Evolutionary conservation across 2,113 vertebrate genomes (phyloP), one percentile per base, ranked within the genome.

Genomic region (Myanophis thanlyinensis): DNA sequence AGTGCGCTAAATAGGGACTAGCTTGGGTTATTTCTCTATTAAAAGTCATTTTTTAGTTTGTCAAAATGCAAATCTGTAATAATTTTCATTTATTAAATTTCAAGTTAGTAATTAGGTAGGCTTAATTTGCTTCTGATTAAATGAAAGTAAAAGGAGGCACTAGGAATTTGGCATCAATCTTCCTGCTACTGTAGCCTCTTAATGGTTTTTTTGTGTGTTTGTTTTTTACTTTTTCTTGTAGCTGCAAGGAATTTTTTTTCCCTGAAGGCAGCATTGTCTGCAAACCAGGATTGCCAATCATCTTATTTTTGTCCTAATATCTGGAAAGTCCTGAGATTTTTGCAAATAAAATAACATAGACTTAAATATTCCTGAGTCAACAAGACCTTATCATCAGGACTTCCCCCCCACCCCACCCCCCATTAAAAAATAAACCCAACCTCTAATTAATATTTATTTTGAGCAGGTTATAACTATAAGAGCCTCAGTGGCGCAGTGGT

Each of bases 51-150:
- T 95, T 97, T 97, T 97, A 97, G 96, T 95, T 95, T 97, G 94
- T 96, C 97, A 97, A 3, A 90, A 51, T 95, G 95, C 87, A 97
- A 90, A 96, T 44, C 49, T 25, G 52, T 93, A 97, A 97, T 97
- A 95, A 98, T 97, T 96, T 0, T 3, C 67, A 93, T 35, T 35
- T 67, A 67, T 67, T 67, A n/a, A 97, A 97, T 96, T 0, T 3
- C 67, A 93, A 91, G 23, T 80, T 94, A 95, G 35, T 96, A 97
- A 97, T 97, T 97, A 96, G 90, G 91, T 96, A 85, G 89, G 93
- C 73, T 97, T 97, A 97, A 97, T 97, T 97, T 96, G 95, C 87
- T 92, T 97, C 96, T 94, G 96, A 97, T 97, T 97, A 96, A 95
- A 10, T 9, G 1, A 91, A 94, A 97, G 85, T 94, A 62, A 85